Percentiles rank a stretch among this genome's conserved stretches.
Evolutionary conservation across 2,888 invertebrate genomes (phyloP).

Genomic region (Hybos culiciformis): DNA sequence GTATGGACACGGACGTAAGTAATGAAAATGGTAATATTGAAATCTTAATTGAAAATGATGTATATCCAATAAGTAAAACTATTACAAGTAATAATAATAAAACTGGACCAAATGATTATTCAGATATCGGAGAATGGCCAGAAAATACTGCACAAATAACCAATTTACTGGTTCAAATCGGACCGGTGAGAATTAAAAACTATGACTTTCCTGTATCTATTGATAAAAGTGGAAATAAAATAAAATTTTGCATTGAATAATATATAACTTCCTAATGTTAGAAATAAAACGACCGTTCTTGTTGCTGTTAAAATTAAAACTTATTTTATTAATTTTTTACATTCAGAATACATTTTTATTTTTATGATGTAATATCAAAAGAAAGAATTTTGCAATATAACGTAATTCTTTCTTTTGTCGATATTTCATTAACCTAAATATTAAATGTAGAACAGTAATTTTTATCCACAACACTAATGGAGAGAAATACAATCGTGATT

Average conservation of each 20-base stretch:
- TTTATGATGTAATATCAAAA: too few relatives aligned
- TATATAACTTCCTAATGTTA: too few relatives aligned
- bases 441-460: too few relatives aligned
- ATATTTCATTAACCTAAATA: too few relatives aligned
- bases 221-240: slow-evolving; percentile 1
- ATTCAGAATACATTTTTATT: too few relatives aligned
- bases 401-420: too few relatives aligned
- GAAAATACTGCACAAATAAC: slow-evolving; percentile 1
- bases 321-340: too few relatives aligned
- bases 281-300: too few relatives aligned
- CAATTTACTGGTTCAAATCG: neutral
- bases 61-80: neutral
- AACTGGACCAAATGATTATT: neutral
- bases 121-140: neutral
- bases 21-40: slow-evolving; percentile 1
- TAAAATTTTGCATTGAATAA: neutral
- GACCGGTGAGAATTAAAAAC: neutral
- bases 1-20: neutral
- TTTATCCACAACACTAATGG: neutral
- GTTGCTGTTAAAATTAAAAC: too few relatives aligned
- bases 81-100: neutral
- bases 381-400: too few relatives aligned
- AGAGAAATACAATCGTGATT: slow-evolving; percentile 1
- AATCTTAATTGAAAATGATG: slow-evolving; percentile 1
- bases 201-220: neutral